phyloP scores from a whole-genome alignment of 2,113 vertebrate species.

The Elanus axillaris region DNA sequence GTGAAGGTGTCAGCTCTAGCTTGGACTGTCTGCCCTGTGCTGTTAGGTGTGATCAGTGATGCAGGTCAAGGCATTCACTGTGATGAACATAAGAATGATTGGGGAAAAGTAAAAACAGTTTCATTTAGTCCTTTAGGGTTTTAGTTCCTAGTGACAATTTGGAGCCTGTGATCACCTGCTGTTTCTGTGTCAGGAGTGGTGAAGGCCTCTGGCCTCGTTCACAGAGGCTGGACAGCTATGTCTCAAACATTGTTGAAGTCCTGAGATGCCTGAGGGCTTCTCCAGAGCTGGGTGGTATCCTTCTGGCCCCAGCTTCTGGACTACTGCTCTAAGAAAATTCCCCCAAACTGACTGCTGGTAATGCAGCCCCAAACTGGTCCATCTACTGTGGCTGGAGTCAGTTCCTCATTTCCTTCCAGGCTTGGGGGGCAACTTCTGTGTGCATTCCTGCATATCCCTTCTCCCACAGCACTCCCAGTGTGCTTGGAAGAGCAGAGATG shows the following conservation, averaged over 20 bases:
- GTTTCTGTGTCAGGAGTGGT: neutral
- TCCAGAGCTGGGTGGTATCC: neutral
- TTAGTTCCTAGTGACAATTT: neutral
- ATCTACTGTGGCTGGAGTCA: neutral
- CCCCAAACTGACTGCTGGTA: neutral
- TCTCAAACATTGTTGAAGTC: neutral
- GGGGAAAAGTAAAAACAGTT: neutral
- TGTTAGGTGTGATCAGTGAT: neutral
- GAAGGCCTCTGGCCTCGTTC: neutral
- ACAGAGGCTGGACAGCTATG: neutral
- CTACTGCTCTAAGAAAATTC: neutral
- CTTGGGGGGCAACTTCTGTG: neutral
- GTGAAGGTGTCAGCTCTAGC: neutral
- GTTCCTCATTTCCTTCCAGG: neutral
- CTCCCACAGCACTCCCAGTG: rapidly evolving
- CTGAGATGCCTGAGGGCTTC: neutral
- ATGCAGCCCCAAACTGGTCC: neutral
- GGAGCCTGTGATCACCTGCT: neutral
- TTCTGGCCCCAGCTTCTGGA: neutral
- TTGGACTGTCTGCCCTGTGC: neutral
- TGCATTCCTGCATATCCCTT: neutral
- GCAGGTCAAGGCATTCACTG: neutral
- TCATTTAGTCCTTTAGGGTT: neutral
- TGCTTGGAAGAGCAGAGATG: neutral
- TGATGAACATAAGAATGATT: neutral